phyloP scores from a whole-genome alignment of 2,888 invertebrate species.

The Nomada ferruginata region DNA sequence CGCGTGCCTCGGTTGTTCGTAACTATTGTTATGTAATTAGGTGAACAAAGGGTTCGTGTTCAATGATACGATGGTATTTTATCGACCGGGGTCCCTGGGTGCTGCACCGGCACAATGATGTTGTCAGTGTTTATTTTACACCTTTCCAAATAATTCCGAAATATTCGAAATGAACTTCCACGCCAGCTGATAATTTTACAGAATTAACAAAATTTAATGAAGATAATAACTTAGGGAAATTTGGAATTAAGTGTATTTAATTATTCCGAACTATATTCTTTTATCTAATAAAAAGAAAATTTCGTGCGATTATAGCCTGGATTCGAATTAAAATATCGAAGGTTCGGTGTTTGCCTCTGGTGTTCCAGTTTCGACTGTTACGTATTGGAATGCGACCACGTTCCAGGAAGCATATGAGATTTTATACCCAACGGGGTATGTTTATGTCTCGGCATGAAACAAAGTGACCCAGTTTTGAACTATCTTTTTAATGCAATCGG shows the following conservation, averaged over 20 bases:
- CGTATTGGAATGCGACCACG: slow-evolving; percentile 45
- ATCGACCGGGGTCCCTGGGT: background rate
- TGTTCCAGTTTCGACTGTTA: slow-evolving; percentile 43
- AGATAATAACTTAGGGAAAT: too few species aligned
- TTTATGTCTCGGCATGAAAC: slow-evolving; percentile 40
- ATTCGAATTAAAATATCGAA: slow-evolving; percentile 6
- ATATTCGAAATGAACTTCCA: too few species aligned
- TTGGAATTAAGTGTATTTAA: too few species aligned
- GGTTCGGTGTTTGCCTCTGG: slow-evolving; percentile 22
- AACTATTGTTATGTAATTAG: slow-evolving; percentile 52
- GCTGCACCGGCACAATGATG: background rate
- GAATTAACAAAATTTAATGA: too few species aligned
- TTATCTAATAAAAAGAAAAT: background rate
- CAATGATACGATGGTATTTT: slow-evolving; percentile 2
- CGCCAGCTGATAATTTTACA: too few species aligned
- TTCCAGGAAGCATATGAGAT: slow-evolving; percentile 50
- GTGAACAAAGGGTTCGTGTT: slow-evolving; percentile 25
- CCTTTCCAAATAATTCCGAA: too few species aligned
- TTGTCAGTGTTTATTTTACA: background rate
- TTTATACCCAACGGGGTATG: slow-evolving; percentile 42
- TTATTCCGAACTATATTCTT: background rate
- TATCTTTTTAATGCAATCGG: slow-evolving; percentile 42
- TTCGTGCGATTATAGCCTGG: background rate
- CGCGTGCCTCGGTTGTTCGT: slow-evolving; percentile 1
- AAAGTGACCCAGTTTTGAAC: slow-evolving; percentile 48